Percentiles rank a stretch among this genome's conserved stretches.
Conservation (phyloP, 2,888 invertebrate species). For the Operophtera brumata region DNA sequence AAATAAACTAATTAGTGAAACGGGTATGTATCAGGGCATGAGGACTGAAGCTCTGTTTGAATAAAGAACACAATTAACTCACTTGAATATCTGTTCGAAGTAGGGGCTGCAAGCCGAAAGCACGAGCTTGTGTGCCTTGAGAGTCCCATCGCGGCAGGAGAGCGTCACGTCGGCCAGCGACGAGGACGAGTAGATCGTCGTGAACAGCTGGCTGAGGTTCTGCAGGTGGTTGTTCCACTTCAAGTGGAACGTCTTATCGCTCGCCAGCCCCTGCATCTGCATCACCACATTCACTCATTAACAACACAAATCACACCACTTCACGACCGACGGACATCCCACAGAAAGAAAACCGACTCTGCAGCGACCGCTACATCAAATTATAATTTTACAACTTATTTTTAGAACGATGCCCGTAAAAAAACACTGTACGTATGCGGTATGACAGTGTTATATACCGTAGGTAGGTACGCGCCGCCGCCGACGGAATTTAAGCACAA, state of each 20-base stretch:
- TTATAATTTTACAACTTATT: constrained; percentile 82
- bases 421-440: constrained; percentile 81
- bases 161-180: constrained; percentile 86
- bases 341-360: constrained; percentile 77
- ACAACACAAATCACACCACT: constrained; percentile 69
- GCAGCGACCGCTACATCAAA: constrained; percentile 80
- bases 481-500: constrained; percentile 77
- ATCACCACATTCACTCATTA: constrained; percentile 69
- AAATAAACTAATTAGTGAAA: constrained; percentile 27
- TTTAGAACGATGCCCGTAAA: constrained; percentile 82
- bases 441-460: constrained; percentile 79
- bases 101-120: constrained; percentile 88
- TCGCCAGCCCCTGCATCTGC: constrained; percentile 82
- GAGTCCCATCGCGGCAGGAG: constrained; percentile 85
- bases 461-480: constrained; percentile 79
- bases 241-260: constrained; percentile 84
- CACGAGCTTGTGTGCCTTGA: constrained; percentile 86
- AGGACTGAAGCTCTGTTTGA: constrained; percentile 14
- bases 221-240: constrained; percentile 88
- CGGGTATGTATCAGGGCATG: background rate
- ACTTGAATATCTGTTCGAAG: constrained; percentile 87
- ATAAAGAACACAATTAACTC: constrained; percentile 40
- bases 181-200: constrained; percentile 85
- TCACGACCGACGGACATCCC: constrained; percentile 66
- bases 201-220: constrained; percentile 85